Evolutionary conservation across 1,140 invertebrate genomes (phyloP), one percentile per base, ranked within the genome.

Genomic region (Ditylenchus dipsaci): DNA sequence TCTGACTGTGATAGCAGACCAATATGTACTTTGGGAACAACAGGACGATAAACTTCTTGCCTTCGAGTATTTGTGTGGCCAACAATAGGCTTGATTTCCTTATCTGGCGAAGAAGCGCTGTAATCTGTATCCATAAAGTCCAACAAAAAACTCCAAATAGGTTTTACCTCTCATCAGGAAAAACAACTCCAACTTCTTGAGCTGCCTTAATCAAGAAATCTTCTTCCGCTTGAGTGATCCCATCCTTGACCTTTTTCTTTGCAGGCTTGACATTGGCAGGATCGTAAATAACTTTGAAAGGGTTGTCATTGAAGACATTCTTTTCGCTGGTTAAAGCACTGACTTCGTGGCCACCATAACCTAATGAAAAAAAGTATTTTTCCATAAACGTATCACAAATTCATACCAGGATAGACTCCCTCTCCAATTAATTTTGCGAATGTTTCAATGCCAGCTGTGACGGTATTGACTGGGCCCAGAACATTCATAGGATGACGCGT

Each of bases 181-280:
- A 75, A 23, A 42, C 63, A 57, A 78, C 69, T 29, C 77, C 72
- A 38, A 78, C 79, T 67, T 71, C 67, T 63, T 65, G 33, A 19
- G 80, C 78, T 1, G 77, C 80, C 49, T 79, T 80, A 21, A 82
- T 53, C 8, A 80, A 61, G 57, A 70, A 80, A 1, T 68, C 65
- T 38, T 78, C 69, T 56, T 80, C 78, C 68, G 79, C 79, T 15
- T 43, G 33, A 33, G 71, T 49, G 11, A 69, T 13, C 1, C 68
- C 71, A 19, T 58, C 43, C 43, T 33, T 64, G 0, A 3, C 5
- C 63, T 27, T 43, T 21, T 21, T 26, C 17, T 68, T 30, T 27
- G 65, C 5, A 67, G 33, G 30, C 0, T 38, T 23, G 21, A 42
- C 21, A 15, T 30, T 21, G 21, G 47, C 57, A 11, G 59, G 23